A percentile compares a stretch with the other conserved stretches of the same genome.
Evolutionary conservation across 2,113 vertebrate genomes (phyloP).

Genomic region (Oxygymnocypris stewartii): DNA sequence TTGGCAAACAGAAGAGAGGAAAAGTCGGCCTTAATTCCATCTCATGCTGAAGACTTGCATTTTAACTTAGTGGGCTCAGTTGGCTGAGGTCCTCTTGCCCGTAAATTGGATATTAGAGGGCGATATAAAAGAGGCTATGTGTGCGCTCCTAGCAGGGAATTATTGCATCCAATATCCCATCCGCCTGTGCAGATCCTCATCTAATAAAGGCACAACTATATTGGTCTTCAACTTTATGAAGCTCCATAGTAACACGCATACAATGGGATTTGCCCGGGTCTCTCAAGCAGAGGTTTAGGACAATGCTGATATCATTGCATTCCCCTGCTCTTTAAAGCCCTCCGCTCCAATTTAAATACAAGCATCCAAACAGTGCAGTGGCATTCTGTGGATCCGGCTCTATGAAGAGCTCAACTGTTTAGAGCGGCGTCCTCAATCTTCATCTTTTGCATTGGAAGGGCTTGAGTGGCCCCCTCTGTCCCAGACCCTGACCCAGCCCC

Average conservation of each 20-base stretch:
- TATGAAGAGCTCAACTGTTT: conserved; percentile 49
- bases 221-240: conserved; percentile 79
- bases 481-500: conserved; percentile 71
- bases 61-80: conserved; percentile 73
- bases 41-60: conserved; percentile 73
- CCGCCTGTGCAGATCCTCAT: conserved; percentile 74
- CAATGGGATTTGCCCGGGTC: conserved; percentile 79
- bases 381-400: conserved; percentile 69
- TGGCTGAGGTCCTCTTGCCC: conserved; percentile 73
- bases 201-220: conserved; percentile 75
- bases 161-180: conserved; percentile 77
- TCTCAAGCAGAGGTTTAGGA: conserved; percentile 66
- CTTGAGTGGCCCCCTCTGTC: conserved; percentile 79
- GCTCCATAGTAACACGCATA: conserved; percentile 71
- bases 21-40: conserved; percentile 76
- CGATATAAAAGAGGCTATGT: conserved; percentile 78
- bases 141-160: conserved; percentile 73
- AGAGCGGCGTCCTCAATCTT: conserved; percentile 52
- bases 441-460: conserved; percentile 63
- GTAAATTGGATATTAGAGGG: conserved; percentile 81
- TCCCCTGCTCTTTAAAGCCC: conserved; percentile 67
- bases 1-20: conserved; percentile 73
- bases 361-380: conserved; percentile 73
- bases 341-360: conserved; percentile 73
- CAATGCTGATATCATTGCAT: conserved; percentile 75